These are phyloP conservation scores for Machimus rusticus DNA, from an alignment of 2,888 invertebrate genomes.

Conservation along the genomic window DNA sequence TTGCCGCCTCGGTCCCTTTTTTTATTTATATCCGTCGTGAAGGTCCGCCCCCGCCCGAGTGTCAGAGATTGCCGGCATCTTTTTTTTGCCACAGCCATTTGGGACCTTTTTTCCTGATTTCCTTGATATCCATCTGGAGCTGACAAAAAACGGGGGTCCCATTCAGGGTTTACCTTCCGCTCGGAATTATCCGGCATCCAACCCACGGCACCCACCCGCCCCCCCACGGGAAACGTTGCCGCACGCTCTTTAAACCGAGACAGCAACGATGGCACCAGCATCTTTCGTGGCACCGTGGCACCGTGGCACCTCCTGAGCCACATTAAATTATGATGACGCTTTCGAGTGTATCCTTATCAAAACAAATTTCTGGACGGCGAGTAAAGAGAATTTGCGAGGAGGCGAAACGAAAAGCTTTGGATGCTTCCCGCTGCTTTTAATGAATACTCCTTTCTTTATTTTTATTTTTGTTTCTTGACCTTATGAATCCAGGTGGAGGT, in stretches of 20 bases:
- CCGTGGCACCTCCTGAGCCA: neutral
- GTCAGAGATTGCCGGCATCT: neutral
- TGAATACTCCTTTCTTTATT: neutral
- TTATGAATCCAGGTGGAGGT: neutral
- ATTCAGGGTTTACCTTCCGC: neutral
- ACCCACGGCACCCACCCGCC: too few relatives aligned
- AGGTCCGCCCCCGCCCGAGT: neutral
- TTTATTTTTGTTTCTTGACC: neutral
- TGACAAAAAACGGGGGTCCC: neutral
- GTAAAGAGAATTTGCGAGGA: neutral
- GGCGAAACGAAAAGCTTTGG: neutral
- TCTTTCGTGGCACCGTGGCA: neutral
- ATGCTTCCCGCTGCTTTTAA: neutral
- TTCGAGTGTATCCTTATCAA: neutral
- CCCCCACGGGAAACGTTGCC: neutral
- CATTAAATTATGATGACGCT: conserved; percentile 34
- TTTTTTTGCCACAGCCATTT: neutral
- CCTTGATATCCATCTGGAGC: conserved; percentile 16
- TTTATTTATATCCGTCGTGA: neutral
- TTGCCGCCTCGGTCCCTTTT: conserved; percentile 4
- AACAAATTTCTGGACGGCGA: neutral
- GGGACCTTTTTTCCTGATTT: conserved; percentile 12
- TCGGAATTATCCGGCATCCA: neutral
- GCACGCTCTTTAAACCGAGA: neutral
- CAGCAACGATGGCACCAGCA: neutral